These are phyloP conservation scores for Gymnocypris eckloni DNA, from an alignment of 2,797 vertebrate genomes.

Conservation along the genomic window DNA sequence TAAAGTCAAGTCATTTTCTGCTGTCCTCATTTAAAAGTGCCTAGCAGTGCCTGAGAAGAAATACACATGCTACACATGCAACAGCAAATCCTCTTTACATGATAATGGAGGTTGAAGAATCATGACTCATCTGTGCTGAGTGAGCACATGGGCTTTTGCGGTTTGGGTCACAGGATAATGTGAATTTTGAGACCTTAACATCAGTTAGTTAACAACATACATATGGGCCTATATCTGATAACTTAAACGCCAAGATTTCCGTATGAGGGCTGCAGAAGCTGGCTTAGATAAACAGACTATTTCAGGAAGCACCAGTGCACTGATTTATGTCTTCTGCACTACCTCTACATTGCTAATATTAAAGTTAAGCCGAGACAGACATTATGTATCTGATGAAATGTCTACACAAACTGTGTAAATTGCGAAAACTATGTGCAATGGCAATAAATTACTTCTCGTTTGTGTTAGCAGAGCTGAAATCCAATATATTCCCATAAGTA, in stretches of 20 bases:
- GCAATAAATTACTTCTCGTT: slow-evolving; percentile 7
- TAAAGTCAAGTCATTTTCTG: background rate
- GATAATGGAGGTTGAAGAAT: slow-evolving; percentile 34
- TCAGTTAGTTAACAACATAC: slow-evolving; percentile 25
- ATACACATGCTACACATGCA: background rate
- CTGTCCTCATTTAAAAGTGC: background rate
- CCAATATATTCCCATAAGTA: slow-evolving; percentile 21
- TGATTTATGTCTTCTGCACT: background rate
- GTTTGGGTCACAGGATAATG: slow-evolving; percentile 28
- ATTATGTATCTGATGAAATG: slow-evolving; percentile 1
- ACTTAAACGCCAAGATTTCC: background rate
- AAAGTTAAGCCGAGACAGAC: background rate
- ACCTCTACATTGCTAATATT: slow-evolving; percentile 7
- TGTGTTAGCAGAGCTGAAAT: slow-evolving; percentile 17
- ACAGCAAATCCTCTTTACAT: slow-evolving; percentile 34
- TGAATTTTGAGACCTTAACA: slow-evolving; percentile 18
- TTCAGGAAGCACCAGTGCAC: slow-evolving; percentile 3
- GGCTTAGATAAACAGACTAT: slow-evolving; percentile 16
- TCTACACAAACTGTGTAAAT: slow-evolving; percentile 12
- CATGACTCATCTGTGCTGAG: slow-evolving; percentile 28
- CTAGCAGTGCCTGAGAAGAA: background rate
- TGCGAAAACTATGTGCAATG: background rate
- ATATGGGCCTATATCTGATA: slow-evolving; percentile 13
- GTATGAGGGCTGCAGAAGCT: background rate
- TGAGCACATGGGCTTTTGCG: slow-evolving; percentile 30